Evolutionary conservation across 1,140 invertebrate species (phyloP).

Genomic region (Radopholus similis): DNA sequence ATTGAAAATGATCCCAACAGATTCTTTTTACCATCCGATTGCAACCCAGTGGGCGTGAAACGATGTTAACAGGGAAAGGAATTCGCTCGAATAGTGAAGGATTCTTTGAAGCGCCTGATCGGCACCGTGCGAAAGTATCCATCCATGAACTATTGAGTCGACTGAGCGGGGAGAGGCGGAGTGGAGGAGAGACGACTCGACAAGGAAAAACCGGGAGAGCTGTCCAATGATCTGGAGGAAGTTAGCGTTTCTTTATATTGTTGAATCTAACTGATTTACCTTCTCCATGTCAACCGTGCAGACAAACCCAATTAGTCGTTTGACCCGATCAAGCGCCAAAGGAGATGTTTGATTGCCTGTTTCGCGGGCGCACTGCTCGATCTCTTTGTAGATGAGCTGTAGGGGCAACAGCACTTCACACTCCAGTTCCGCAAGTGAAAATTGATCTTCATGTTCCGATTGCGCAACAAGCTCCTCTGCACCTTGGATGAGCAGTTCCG

Average conservation of each 20-base stretch:
- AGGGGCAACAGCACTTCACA: background rate
- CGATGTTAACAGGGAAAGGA: background rate
- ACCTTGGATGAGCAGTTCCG: background rate
- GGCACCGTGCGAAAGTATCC: background rate
- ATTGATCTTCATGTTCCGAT: background rate
- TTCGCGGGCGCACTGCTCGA: background rate
- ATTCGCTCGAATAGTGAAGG: background rate
- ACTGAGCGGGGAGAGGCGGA: background rate
- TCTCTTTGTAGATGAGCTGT: background rate
- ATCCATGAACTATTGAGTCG: background rate
- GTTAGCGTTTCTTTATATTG: background rate
- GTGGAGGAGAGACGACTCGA: background rate
- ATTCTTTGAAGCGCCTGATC: background rate
- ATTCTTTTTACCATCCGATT: background rate
- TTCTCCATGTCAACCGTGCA: background rate
- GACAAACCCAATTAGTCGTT: background rate
- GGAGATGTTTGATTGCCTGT: background rate
- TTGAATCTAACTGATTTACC: background rate
- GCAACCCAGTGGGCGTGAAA: constrained; percentile 29
- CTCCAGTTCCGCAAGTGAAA: background rate
- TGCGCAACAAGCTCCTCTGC: background rate
- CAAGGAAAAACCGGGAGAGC: background rate
- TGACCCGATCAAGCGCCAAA: background rate
- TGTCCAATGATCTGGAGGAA: background rate
- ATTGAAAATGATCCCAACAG: background rate